These are phyloP conservation scores for Hirtodrosophila histrioides DNA, from an alignment of 2,888 invertebrate genomes.

Conservation along the genomic window DNA sequence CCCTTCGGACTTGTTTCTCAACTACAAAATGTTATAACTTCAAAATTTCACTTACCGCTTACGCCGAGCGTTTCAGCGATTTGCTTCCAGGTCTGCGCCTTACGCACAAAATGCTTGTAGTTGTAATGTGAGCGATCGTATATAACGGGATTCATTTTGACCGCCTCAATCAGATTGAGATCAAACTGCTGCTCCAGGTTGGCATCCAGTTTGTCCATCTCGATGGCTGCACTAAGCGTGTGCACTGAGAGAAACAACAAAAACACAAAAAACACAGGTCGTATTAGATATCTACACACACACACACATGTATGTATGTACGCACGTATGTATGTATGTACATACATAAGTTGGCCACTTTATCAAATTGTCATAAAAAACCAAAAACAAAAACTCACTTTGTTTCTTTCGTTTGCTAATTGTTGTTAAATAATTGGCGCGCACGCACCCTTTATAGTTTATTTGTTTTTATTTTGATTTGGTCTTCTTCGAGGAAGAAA, in stretches of 20 bases:
- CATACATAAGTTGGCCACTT: constrained; percentile 44
- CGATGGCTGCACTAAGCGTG: constrained; percentile 72
- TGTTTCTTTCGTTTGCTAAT: constrained; percentile 74
- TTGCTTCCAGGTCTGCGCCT: constrained; percentile 82
- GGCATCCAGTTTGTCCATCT: constrained; percentile 82
- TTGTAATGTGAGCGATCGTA: constrained; percentile 82
- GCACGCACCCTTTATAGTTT: constrained; percentile 67
- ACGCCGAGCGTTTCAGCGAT: constrained; percentile 82
- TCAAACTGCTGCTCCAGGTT: constrained; percentile 83
- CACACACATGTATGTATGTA: constrained; percentile 6
- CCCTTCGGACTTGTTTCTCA: constrained; percentile 41
- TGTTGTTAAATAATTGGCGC: constrained; percentile 80
- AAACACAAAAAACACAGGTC: constrained; percentile 11
- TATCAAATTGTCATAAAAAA: constrained; percentile 30
- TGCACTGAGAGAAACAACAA: constrained; percentile 61
- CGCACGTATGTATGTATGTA: constrained; percentile 5
- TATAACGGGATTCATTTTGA: constrained; percentile 82
- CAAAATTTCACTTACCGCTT: constrained; percentile 77
- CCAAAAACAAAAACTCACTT: constrained; percentile 69
- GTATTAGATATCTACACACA: constrained; percentile 29
- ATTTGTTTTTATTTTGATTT: constrained; percentile 79
- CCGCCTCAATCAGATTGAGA: constrained; percentile 82
- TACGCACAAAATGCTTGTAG: constrained; percentile 82
- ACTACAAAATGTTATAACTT: background rate
- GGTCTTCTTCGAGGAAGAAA: constrained; percentile 75